A percentile compares a stretch with the other conserved stretches of the same genome.
phyloP scores from a whole-genome alignment of 2,113 vertebrate species.

The Struthio camelus region DNA sequence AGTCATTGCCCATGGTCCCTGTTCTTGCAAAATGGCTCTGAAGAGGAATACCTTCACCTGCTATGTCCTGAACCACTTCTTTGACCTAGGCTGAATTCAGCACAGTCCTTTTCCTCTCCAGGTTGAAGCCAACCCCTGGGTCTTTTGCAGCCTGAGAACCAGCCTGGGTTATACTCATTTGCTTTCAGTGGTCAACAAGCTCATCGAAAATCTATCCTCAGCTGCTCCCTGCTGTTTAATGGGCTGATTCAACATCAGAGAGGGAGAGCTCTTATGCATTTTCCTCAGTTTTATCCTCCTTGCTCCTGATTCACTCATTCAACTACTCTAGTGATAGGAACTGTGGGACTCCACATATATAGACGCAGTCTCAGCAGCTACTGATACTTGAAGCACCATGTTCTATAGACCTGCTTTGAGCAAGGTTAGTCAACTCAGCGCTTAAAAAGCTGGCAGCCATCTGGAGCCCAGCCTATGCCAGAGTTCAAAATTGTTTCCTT shows the following conservation, averaged over 20 bases:
- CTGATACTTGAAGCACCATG: constrained; percentile 57
- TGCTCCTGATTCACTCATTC: constrained; percentile 45
- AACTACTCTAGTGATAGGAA: neutral
- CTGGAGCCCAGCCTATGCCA: constrained; percentile 60
- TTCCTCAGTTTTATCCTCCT: constrained; percentile 33
- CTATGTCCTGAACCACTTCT: neutral
- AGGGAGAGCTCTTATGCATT: constrained; percentile 5
- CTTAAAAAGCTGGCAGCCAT: constrained; percentile 63
- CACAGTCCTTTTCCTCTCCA: neutral
- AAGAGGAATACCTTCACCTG: neutral
- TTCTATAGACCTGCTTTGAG: constrained; percentile 61
- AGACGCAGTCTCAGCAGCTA: constrained; percentile 59
- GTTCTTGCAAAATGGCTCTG: neutral
- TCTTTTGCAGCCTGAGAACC: neutral
- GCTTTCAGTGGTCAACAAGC: constrained; percentile 46
- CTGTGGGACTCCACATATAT: constrained; percentile 42
- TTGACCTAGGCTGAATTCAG: neutral
- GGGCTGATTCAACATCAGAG: constrained; percentile 27
- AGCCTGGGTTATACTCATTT: constrained; percentile 5
- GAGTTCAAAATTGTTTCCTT: constrained; percentile 65
- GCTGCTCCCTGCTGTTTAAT: constrained; percentile 43
- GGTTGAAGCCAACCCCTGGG: neutral
- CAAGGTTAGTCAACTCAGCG: constrained; percentile 60
- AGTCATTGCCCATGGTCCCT: neutral
- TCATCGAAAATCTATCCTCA: constrained; percentile 4